Base-by-base conservation (phyloP, 2,888 invertebrate species). In the Leistus spinibarbis region DNA sequence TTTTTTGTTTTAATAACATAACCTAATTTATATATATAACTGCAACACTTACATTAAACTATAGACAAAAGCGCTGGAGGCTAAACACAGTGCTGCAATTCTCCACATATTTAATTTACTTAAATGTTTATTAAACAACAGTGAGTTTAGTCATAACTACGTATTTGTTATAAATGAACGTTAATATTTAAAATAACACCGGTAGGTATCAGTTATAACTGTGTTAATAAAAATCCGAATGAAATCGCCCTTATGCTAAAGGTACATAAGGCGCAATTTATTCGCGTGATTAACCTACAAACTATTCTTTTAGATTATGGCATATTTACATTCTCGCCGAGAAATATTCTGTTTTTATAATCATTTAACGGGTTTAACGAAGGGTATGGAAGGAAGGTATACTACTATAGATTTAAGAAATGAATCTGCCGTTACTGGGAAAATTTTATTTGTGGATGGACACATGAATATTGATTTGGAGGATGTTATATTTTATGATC, bases 391-490 rank as follows among this genome's bases (percentile, higher is more conserved):
- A 84, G 88, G 88, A 7, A 84, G 88, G 79, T 88, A 88, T 79
- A 89, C 91, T 3, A 89, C 88, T 20, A 86, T 93, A 24, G 93
- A 93, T 84, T 85, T 93, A 63, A 86, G 91, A 79, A 91, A 92
- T 83, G 92, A 92, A 81, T 85, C 89, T 0, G 89, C 87, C 80
- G 86, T 92, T 53, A 89, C 88, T 81, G 93, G 93, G 60, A 84
- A 84, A 78, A 84, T 92, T 64, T 83, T 83, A n/a, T 82, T 86
- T 73, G 90, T 91, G 3, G 92, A 93, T 85, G 92, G 91, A 74
- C 90, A 81, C 79, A 92, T 93, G 92, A 93, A 93, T 80, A 84
- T 92, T 70, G 87, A 90, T 76, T 87, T 93, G 85, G 85, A 84
- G 78, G 88, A 91, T 82, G 90, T 88, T 74, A 83, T 91, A 19